These are phyloP conservation scores for Ectobius pallidus DNA, from an alignment of 2,888 invertebrate genomes.

Conservation along the genomic window DNA sequence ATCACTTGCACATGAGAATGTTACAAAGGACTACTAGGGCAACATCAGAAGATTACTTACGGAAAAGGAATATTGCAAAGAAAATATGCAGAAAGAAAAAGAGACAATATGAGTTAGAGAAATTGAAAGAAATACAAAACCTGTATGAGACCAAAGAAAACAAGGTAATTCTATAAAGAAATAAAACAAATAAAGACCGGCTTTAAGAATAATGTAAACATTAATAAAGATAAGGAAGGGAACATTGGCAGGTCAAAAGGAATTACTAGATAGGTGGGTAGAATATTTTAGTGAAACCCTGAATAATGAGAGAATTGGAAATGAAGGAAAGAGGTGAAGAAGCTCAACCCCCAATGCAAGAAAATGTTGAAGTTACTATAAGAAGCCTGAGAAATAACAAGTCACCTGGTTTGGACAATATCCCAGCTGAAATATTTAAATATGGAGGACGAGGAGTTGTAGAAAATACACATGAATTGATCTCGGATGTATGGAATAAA, in stretches of 20 bases:
- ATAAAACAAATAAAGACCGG: constrained; percentile 1
- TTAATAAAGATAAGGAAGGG: not conserved
- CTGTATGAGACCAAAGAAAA: not conserved
- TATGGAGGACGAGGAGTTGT: not conserved
- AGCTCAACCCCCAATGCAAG: not conserved
- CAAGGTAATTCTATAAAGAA: not conserved
- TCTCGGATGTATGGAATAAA: not conserved
- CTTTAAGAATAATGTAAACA: not conserved
- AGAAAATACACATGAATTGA: constrained; percentile 6
- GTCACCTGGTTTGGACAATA: too few relatives aligned
- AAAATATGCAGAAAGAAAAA: not conserved
- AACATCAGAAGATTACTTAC: not conserved
- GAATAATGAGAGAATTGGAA: not conserved
- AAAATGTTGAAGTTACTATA: too few relatives aligned
- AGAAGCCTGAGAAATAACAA: too few relatives aligned
- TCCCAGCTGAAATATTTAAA: too few relatives aligned
- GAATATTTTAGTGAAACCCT: not conserved
- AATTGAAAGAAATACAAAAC: too few relatives aligned
- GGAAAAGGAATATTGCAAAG: not conserved
- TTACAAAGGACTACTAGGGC: not conserved
- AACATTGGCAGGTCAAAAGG: not conserved
- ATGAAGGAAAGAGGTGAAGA: too few relatives aligned
- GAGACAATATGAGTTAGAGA: not conserved
- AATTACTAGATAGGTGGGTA: not conserved
- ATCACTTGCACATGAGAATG: not conserved